phyloP scores from a whole-genome alignment of 2,888 invertebrate genomes.

The Leptopilina drosophilae region DNA sequence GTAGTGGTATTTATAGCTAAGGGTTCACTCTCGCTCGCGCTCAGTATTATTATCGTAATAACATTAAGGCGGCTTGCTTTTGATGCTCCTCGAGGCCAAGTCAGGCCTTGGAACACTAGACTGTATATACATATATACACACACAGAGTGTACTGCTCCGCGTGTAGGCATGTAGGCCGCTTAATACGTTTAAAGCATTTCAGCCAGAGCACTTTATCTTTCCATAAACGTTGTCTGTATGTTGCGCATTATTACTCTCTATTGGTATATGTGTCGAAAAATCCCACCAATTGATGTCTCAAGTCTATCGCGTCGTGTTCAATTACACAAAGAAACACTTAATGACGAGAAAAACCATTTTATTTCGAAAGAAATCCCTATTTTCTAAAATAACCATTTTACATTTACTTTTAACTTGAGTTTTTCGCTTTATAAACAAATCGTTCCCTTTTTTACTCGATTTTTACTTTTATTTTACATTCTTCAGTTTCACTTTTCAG shows the following conservation, averaged over 20 bases:
- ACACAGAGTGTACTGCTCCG: constrained; percentile 3
- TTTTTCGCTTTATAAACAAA: too few species aligned
- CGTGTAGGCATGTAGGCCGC: constrained; percentile 25
- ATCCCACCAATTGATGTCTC: neutral
- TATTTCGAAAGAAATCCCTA: too few species aligned
- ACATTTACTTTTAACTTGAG: too few species aligned
- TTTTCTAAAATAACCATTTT: too few species aligned
- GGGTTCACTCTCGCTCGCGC: constrained; percentile 66
- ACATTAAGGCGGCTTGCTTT: constrained; percentile 72
- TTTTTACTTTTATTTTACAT: too few species aligned
- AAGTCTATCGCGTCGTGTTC: neutral
- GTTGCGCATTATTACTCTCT: neutral
- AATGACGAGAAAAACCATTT: too few species aligned
- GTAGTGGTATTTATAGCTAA: constrained; percentile 67
- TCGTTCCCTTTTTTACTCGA: too few species aligned
- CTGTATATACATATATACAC: too few species aligned
- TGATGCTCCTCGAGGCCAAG: constrained; percentile 63
- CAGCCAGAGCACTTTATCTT: constrained; percentile 9
- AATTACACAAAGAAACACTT: too few species aligned
- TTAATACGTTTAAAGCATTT: neutral
- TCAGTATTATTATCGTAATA: constrained; percentile 74
- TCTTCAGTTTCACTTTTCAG: too few species aligned
- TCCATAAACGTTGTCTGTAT: constrained; percentile 21
- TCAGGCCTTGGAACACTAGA: constrained; percentile 50
- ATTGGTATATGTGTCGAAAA: constrained; percentile 11